These are phyloP conservation scores for Philaethria dido DNA, from an alignment of 2,888 invertebrate species.

Conservation along the genomic window DNA sequence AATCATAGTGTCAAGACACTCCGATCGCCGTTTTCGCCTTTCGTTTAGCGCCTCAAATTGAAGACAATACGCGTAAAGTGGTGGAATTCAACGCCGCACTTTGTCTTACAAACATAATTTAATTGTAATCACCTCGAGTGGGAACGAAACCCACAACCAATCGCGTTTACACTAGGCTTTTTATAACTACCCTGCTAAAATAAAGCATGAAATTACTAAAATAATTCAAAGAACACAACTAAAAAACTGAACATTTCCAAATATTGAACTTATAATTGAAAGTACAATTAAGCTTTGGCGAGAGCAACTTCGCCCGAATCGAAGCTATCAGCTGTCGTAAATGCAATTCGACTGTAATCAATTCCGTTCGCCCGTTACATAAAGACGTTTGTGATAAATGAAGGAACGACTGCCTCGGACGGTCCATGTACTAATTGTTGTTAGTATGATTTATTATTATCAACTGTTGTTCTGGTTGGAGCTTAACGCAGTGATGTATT, in stretches of 20 bases:
- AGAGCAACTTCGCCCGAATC: constrained; percentile 1
- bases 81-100: too few relatives aligned
- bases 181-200: too few relatives aligned
- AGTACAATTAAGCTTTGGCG: not conserved
- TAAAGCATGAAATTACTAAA: too few relatives aligned
- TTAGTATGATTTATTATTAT: constrained; percentile 14
- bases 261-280: constrained; percentile 1
- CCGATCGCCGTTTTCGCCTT: too few relatives aligned
- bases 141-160: too few relatives aligned
- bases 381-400: constrained; percentile 27
- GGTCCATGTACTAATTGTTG: constrained; percentile 20
- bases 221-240: too few relatives aligned
- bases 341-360: constrained; percentile 24
- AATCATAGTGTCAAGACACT: too few relatives aligned
- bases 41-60: too few relatives aligned
- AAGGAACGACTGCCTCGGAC: constrained; percentile 7
- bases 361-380: constrained; percentile 12
- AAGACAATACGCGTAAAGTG: too few relatives aligned
- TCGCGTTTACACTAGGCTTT: too few relatives aligned
- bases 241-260: not conserved
- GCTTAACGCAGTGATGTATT: not conserved
- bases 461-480: not conserved
- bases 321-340: constrained; percentile 17
- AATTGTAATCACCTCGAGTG: too few relatives aligned
- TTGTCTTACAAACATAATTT: too few relatives aligned